A percentile compares a stretch with the other conserved stretches of the same genome.
These are phyloP conservation scores for Xiphophorus birchmanni DNA, from an alignment of 2,797 vertebrate species.

Conservation along the genomic window DNA sequence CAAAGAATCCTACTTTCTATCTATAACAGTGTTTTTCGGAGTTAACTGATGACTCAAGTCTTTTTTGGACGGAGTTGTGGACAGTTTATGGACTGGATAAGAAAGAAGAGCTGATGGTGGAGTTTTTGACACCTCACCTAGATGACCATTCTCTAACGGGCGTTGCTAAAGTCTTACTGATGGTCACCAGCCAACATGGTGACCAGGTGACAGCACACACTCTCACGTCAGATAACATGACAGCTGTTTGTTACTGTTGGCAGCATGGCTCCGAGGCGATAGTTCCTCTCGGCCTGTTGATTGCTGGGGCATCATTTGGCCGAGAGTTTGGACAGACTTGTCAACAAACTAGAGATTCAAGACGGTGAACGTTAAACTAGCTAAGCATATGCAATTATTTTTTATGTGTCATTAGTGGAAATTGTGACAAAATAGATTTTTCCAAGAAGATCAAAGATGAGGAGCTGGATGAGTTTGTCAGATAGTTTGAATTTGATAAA, in stretches of 20 bases:
- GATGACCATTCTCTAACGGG: not conserved
- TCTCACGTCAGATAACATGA: not conserved
- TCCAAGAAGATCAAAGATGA: too few species aligned
- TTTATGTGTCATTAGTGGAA: not conserved
- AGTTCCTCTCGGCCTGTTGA: not conserved
- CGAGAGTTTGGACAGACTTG: constrained; percentile 6
- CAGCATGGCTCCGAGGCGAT: not conserved
- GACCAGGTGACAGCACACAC: constrained; percentile 1
- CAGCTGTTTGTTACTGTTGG: constrained; percentile 8
- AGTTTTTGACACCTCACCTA: constrained; percentile 7
- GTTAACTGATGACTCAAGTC: too few species aligned
- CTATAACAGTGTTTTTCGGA: not conserved
- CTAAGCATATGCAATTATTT: not conserved
- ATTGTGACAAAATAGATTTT: too few species aligned
- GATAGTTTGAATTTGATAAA: too few species aligned
- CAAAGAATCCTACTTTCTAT: not conserved
- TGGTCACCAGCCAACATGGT: not conserved
- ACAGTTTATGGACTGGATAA: not conserved
- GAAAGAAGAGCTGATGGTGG: not conserved
- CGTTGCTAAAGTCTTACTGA: constrained; percentile 2
- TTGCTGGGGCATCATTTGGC: constrained; percentile 15
- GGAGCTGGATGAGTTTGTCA: too few species aligned
- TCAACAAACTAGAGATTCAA: constrained; percentile 12
- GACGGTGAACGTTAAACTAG: not conserved
- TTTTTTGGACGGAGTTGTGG: not conserved